phyloP scores from a whole-genome alignment of 1,140 invertebrate genomes.

The Caerostris extrusa region DNA sequence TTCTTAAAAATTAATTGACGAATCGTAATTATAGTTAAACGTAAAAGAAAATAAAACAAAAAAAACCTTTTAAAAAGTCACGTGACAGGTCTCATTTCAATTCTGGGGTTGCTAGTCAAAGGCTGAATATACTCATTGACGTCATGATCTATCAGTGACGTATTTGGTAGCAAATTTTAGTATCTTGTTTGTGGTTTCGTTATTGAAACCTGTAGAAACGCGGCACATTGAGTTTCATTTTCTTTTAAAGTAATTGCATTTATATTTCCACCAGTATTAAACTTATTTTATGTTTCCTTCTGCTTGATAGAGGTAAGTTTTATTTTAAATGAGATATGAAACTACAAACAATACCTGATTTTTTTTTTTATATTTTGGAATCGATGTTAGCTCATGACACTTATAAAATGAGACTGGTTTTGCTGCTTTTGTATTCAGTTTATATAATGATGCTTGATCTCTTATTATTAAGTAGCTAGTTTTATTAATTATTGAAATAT shows the following conservation, averaged over 20 bases:
- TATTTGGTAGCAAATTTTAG: conserved; percentile 20
- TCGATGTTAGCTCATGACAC: neutral
- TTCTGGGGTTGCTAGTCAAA: neutral
- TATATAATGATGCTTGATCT: neutral
- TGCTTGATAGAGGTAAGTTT: neutral
- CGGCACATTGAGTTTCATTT: neutral
- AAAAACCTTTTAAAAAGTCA: no score
- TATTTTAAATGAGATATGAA: neutral
- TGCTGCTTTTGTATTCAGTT: neutral
- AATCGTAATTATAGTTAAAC: no score
- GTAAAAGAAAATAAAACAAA: no score
- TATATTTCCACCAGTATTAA: neutral
- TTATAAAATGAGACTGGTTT: neutral
- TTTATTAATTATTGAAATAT: no score
- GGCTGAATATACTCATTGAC: neutral
- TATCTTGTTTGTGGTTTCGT: conserved; percentile 24
- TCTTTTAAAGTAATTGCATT: neutral
- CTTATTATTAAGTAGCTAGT: no score
- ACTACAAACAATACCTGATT: neutral
- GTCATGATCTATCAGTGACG: neutral
- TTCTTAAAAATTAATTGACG: no score
- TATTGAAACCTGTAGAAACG: conserved; percentile 33
- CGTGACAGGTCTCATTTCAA: no score
- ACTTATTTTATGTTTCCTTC: neutral
- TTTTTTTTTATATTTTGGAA: neutral